Evolutionary conservation across 2,113 vertebrate genomes (phyloP).

Genomic region (Chascanopsetta lugubris): DNA sequence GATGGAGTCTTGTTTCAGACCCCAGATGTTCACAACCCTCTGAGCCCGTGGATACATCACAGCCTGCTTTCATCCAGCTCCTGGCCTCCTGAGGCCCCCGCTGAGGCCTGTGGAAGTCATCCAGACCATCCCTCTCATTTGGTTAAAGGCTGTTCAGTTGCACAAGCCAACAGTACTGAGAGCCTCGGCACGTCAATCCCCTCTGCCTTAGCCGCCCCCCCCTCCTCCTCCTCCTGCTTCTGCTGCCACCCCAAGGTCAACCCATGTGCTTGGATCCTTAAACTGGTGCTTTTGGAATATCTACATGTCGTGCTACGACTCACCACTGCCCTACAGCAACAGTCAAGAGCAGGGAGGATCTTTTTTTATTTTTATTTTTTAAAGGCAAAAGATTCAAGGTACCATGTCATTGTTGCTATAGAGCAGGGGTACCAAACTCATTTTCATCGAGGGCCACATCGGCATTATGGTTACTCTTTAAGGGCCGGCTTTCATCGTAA

Average conservation of each 20-base stretch:
- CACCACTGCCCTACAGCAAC: slow-evolving; percentile 36
- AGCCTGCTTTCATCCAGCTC: slow-evolving; percentile 52
- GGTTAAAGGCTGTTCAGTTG: slow-evolving; percentile 64
- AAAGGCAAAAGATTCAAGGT: slow-evolving; percentile 2
- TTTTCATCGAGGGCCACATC: too few relatives aligned
- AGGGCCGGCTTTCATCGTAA: too few relatives aligned
- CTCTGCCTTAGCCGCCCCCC: slow-evolving; percentile 15
- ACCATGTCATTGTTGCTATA: neutral
- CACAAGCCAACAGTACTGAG: slow-evolving; percentile 45
- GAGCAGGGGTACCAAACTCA: too few relatives aligned
- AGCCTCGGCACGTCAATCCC: slow-evolving; percentile 48
- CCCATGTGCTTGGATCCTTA: slow-evolving; percentile 21
- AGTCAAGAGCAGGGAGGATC: slow-evolving; percentile 13
- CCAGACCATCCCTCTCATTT: slow-evolving; percentile 56
- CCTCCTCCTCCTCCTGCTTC: too few relatives aligned
- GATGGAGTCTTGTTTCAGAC: slow-evolving; percentile 45
- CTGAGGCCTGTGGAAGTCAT: slow-evolving; percentile 52
- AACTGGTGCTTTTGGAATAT: slow-evolving; percentile 51
- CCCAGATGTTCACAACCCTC: slow-evolving; percentile 44
- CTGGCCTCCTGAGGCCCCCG: slow-evolving; percentile 47
- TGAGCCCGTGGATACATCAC: slow-evolving; percentile 51
- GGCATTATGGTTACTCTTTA: too few relatives aligned
- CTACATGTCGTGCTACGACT: slow-evolving; percentile 45
- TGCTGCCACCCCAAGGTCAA: slow-evolving; percentile 26
- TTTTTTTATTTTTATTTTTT: too few relatives aligned